Evolutionary conservation across 2,113 vertebrate species (phyloP).

Genomic region (Puffinus mauretanicus): DNA sequence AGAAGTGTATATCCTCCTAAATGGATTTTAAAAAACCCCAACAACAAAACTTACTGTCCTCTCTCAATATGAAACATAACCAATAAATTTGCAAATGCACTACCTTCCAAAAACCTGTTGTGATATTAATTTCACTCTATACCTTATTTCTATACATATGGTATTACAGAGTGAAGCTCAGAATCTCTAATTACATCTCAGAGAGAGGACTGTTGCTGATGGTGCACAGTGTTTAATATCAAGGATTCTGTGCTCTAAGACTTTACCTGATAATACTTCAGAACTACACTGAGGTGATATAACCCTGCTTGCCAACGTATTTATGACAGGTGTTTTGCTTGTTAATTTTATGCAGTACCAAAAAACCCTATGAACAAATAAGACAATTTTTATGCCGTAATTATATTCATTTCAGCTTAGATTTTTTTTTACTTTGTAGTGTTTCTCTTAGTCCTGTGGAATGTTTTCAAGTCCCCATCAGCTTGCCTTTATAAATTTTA

Average conservation of each 20-base stretch:
- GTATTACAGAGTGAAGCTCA: not conserved
- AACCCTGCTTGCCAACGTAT: not conserved
- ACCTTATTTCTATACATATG: not conserved
- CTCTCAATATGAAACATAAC: not conserved
- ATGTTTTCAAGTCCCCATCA: not conserved
- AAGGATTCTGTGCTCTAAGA: not conserved
- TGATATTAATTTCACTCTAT: not conserved
- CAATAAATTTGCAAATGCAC: not conserved
- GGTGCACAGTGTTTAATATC: not conserved
- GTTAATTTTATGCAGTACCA: not conserved
- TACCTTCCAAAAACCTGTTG: not conserved
- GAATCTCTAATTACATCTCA: not conserved
- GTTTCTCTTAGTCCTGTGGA: not conserved
- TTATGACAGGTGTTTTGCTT: not conserved
- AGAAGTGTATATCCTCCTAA: not conserved
- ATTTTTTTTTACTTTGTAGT: not conserved
- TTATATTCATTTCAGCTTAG: not conserved
- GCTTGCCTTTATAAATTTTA: not conserved
- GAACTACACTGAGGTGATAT: not conserved
- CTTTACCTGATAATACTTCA: not conserved
- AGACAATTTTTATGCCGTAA: not conserved
- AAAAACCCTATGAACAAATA: not conserved
- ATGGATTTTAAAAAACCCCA: not conserved
- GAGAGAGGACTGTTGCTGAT: not conserved
- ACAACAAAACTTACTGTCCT: not conserved